Conservation (phyloP, 92 coral and sea anemone species). For the Porites divaricata region DNA sequence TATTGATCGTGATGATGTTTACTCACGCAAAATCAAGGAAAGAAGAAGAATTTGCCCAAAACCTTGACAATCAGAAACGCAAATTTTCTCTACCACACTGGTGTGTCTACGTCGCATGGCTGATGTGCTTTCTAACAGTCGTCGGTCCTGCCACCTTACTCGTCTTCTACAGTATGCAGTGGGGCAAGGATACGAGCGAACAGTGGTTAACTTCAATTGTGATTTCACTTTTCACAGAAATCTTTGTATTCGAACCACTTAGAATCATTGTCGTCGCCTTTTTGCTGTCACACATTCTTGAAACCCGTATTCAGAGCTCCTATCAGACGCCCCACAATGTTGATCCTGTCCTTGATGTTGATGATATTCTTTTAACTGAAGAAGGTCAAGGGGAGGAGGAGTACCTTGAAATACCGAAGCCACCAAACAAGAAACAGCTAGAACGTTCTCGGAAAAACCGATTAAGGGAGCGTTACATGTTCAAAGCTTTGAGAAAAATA, state of each 20-base stretch:
- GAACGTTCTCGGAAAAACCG: slow-evolving; percentile 39
- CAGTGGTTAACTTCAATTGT: slow-evolving; percentile 86
- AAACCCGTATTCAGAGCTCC: not conserved
- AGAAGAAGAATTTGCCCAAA: too few relatives aligned
- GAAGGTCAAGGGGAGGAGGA: slow-evolving; percentile 11
- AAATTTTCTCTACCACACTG: too few relatives aligned
- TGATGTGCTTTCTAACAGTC: slow-evolving; percentile 68
- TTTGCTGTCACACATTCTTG: slow-evolving; percentile 18
- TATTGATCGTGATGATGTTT: too few relatives aligned
- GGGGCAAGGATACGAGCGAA: slow-evolving; percentile 81
- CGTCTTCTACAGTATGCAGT: slow-evolving; percentile 85
- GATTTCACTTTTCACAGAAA: slow-evolving; percentile 79
- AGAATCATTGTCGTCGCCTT: slow-evolving; percentile 35
- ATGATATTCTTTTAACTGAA: not conserved
- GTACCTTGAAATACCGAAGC: slow-evolving; percentile 34
- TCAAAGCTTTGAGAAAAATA: slow-evolving; percentile 37
- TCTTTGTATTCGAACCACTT: slow-evolving; percentile 74
- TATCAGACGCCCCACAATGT: too few relatives aligned
- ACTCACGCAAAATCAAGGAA: too few relatives aligned
- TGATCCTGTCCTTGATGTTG: not conserved
- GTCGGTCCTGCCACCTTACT: slow-evolving; percentile 68
- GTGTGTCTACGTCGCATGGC: too few relatives aligned
- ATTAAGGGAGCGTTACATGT: slow-evolving; percentile 35
- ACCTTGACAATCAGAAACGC: too few relatives aligned
- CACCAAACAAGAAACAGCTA: slow-evolving; percentile 52